A percentile compares a stretch with the other conserved stretches of the same genome.
Evolutionary conservation across 2,888 invertebrate species (phyloP).

Genomic region (Nebria salina): DNA sequence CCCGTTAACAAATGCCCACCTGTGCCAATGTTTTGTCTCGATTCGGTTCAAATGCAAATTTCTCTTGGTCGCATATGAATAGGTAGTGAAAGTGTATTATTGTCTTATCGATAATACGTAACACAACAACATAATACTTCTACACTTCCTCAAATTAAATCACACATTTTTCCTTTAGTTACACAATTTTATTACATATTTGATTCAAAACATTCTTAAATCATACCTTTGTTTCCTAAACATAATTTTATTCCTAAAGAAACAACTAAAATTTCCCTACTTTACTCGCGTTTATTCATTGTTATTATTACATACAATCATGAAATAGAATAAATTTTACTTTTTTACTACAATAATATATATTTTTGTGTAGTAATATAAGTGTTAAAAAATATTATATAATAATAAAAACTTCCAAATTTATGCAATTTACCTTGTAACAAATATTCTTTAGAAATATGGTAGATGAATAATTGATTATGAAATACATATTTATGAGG

Average conservation of each 20-base stretch:
- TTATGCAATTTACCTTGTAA: neutral
- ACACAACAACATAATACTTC: conserved; percentile 2
- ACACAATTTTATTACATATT: neutral
- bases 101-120: conserved; percentile 19
- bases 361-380: neutral
- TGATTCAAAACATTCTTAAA: neutral
- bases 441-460: neutral
- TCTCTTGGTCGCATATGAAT: conserved; percentile 27
- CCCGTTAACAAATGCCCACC: conserved; percentile 45
- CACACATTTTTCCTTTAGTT: neutral
- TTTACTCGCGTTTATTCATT: neutral
- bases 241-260: neutral
- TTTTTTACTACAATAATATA: neutral
- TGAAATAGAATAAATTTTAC: neutral
- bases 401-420: neutral
- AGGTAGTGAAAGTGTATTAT: conserved; percentile 37
- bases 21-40: conserved; percentile 39
- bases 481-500: neutral
- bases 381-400: neutral
- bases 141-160: neutral
- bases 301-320: neutral
- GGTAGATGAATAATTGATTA: neutral
- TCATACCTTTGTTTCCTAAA: neutral
- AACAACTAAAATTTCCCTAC: neutral
- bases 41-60: conserved; percentile 23